Base-by-base conservation (phyloP, 1,140 invertebrate species). In the Apis laboriosa region DNA sequence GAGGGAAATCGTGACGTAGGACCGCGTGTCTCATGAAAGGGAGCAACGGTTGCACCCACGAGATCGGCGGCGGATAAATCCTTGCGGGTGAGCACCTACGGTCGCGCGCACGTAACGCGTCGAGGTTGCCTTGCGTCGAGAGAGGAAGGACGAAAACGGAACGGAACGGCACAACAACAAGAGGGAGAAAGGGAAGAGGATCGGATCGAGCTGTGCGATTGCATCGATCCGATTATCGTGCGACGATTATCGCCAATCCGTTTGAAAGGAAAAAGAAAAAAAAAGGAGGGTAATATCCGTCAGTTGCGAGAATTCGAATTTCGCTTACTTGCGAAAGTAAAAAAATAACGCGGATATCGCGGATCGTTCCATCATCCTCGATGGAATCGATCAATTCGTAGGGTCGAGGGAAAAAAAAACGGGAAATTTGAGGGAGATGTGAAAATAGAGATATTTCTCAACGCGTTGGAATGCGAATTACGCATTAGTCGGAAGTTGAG, bases 141-240 rank as follows among this genome's bases (percentile, higher is more conserved):
- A 79, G 75, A 79, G 66, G 67, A 77, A 73, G 82, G 86, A 86
- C 87, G 87, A 84, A 81, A 88, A 86, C 83, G 86, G 77, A 75
- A 87, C 75, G 24, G 84, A 13, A 61, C 21, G 5, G 15, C 13
- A 0, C 34, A 43, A 43, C 34, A 43, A 43, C 34, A 34, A 34
- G 70, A 34, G 70, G 81, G 75, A 83, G 89, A 88, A 86, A 88
- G 89, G 84, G 89, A 90, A 81, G 88, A 89, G 78, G 34, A 84
- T 63, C 75, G 68, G 84, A 56, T 55, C 55, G 43, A 55, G 83
- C 64, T 77, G 85, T 85, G 78, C 68, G 61, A 63, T 63, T 63
- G 34, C 34, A 34, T 34, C 75, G 56, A n/a, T 53, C n/a, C 58
- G 68, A 63, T 79, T 53, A 9, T 51, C n/a, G 19, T 51, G 43